phyloP scores from a whole-genome alignment of 92 coral and sea anemone species.

The Virgularia gustaviana region DNA sequence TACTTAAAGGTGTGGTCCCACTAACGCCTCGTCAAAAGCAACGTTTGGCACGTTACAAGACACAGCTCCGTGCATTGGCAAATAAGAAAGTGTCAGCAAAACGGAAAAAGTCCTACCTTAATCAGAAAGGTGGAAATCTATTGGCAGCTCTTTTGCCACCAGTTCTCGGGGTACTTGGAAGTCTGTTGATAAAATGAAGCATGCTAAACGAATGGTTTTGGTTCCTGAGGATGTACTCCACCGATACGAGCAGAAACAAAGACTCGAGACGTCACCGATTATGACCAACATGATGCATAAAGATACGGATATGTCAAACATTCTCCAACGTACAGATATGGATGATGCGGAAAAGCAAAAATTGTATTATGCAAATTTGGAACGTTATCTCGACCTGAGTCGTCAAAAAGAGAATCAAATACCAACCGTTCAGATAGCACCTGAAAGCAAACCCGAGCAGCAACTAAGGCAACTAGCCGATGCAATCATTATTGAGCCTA shows the following conservation, averaged over 20 bases:
- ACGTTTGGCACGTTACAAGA: conserved; percentile 22
- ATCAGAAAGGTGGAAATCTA: conserved; percentile 36
- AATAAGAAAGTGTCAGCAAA: conserved; percentile 8
- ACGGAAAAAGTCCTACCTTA: conserved; percentile 5
- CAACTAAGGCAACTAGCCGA: too few species aligned
- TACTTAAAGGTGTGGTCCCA: conserved; percentile 13
- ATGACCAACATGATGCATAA: background rate
- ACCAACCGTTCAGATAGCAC: conserved; percentile 20
- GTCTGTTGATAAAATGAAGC: conserved; percentile 4
- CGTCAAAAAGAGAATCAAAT: conserved; percentile 10
- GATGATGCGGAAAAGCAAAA: conserved; percentile 20
- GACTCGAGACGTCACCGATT: conserved; percentile 8
- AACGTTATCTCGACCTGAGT: conserved; percentile 28
- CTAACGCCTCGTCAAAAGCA: too few species aligned
- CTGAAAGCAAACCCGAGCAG: too few species aligned
- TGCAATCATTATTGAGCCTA: too few species aligned
- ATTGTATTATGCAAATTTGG: conserved; percentile 24
- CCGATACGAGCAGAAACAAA: conserved; percentile 19
- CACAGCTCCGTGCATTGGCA: conserved; percentile 12
- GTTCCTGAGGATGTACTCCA: conserved; percentile 22
- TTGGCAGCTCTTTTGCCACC: conserved; percentile 34
- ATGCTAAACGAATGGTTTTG: conserved; percentile 11
- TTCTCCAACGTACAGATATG: background rate
- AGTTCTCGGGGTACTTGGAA: background rate
- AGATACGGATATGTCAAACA: conserved; percentile 23